phyloP scores from a whole-genome alignment of 2,797 vertebrate genomes.

The Sebastes vulpes region DNA sequence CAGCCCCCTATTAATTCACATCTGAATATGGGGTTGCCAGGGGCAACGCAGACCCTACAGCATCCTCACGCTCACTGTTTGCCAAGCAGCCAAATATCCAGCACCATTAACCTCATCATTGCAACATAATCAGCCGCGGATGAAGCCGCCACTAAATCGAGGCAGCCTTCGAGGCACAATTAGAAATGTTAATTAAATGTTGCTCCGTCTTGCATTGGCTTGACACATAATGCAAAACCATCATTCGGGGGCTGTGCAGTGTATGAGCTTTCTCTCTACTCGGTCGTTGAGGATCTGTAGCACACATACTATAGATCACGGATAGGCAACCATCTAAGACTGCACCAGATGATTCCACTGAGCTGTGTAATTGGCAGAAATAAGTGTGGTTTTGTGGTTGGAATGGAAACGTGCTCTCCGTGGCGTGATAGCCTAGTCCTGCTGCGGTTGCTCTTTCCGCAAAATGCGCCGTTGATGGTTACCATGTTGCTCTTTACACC shows the following conservation, averaged over 20 bases:
- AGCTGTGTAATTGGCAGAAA: conserved; percentile 47
- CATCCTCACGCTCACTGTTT: conserved; percentile 51
- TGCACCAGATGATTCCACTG: conserved; percentile 35
- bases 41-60: conserved; percentile 52
- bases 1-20: conserved; percentile 29
- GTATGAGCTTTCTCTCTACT: conserved; percentile 11
- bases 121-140: conserved; percentile 71
- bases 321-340: conserved; percentile 24
- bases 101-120: conserved; percentile 77
- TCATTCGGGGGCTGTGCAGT: conserved; percentile 29
- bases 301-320: conserved; percentile 14
- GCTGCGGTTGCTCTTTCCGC: background rate
- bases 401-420: conserved; percentile 20
- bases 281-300: conserved; percentile 6
- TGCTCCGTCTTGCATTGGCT: conserved; percentile 63
- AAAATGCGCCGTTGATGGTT: background rate
- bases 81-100: conserved; percentile 65
- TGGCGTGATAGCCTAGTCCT: background rate
- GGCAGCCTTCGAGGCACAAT: conserved; percentile 78
- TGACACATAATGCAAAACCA: conserved; percentile 54
- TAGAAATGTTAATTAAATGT: conserved; percentile 82
- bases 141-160: conserved; percentile 67
- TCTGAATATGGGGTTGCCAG: conserved; percentile 52
- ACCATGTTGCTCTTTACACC: background rate
- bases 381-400: conserved; percentile 12